These are phyloP conservation scores for Danionella cerebrum DNA, from an alignment of 2,113 vertebrate species.

Conservation along the genomic window DNA sequence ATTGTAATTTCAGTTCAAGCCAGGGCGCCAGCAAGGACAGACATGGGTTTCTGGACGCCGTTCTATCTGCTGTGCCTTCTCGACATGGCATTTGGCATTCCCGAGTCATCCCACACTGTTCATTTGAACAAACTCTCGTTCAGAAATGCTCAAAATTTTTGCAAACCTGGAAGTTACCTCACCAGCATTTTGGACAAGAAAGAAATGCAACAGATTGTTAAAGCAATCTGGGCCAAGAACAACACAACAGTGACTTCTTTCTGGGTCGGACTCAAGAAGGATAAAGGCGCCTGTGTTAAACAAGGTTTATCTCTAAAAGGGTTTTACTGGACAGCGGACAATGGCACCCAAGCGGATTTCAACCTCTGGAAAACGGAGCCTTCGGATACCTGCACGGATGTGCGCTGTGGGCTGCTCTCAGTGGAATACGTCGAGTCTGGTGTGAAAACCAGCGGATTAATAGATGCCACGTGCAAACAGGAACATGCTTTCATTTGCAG, in stretches of 20 bases:
- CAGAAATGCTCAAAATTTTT: conserved; percentile 30
- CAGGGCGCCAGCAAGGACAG: conserved; percentile 12
- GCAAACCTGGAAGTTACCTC: conserved; percentile 42
- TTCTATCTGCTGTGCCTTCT: conserved; percentile 35
- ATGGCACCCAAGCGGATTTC: conserved; percentile 10
- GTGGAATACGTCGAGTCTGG: not conserved
- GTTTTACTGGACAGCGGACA: conserved; percentile 54
- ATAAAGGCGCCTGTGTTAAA: conserved; percentile 30
- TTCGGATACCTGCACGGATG: conserved; percentile 21
- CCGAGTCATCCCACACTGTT: conserved; percentile 31
- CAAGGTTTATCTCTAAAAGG: conserved; percentile 42
- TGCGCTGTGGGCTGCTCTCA: conserved; percentile 47
- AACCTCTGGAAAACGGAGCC: conserved; percentile 50
- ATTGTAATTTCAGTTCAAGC: not conserved
- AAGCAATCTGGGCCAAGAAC: conserved; percentile 1
- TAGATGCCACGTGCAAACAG: conserved; percentile 1
- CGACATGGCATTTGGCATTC: conserved; percentile 2
- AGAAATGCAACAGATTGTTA: conserved; percentile 40
- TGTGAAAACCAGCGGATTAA: conserved; percentile 29
- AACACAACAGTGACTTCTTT: not conserved
- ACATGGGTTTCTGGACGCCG: conserved; percentile 29
- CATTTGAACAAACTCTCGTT: conserved; percentile 24
- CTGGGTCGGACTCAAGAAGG: conserved; percentile 62
- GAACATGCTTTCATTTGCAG: conserved; percentile 44
- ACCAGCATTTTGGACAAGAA: conserved; percentile 37